Percentiles rank a stretch among this genome's conserved stretches.
These are phyloP conservation scores for Archilochus colubris DNA, from an alignment of 2,113 vertebrate genomes.

Conservation along the genomic window DNA sequence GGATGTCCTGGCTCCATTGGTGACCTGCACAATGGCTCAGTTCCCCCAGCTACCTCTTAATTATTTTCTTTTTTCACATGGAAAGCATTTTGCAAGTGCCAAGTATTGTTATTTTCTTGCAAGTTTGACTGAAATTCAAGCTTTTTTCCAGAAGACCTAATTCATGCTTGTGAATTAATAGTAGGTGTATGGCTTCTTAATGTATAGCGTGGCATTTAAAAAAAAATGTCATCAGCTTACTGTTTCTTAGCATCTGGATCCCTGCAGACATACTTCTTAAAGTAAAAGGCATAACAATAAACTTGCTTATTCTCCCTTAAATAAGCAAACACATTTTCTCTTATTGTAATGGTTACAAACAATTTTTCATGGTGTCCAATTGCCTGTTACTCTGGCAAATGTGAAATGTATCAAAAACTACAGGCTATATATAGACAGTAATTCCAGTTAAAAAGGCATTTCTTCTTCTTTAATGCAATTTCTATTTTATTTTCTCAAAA, in stretches of 20 bases:
- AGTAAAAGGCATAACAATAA: not conserved
- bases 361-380: not conserved
- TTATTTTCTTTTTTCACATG: not conserved
- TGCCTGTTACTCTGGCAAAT: not conserved
- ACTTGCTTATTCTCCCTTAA: not conserved
- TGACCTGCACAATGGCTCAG: fast-evolving
- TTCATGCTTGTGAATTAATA: not conserved
- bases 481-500: slow-evolving; percentile 28
- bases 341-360: not conserved
- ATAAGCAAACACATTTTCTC: slow-evolving; percentile 8
- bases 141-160: not conserved
- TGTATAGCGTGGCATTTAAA: not conserved
- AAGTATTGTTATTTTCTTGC: not conserved
- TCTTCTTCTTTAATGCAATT: slow-evolving; percentile 32
- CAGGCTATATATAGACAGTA: not conserved
- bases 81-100: not conserved
- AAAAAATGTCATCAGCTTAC: not conserved
- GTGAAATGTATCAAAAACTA: slow-evolving; percentile 3
- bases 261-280: slow-evolving; percentile 11
- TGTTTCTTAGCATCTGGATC: not conserved
- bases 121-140: not conserved
- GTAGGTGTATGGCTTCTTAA: not conserved
- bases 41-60: not conserved
- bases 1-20: not conserved
- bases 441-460: slow-evolving; percentile 27